Conservation (phyloP, 2,113 vertebrate species). For the Bambusicola thoracicus region DNA sequence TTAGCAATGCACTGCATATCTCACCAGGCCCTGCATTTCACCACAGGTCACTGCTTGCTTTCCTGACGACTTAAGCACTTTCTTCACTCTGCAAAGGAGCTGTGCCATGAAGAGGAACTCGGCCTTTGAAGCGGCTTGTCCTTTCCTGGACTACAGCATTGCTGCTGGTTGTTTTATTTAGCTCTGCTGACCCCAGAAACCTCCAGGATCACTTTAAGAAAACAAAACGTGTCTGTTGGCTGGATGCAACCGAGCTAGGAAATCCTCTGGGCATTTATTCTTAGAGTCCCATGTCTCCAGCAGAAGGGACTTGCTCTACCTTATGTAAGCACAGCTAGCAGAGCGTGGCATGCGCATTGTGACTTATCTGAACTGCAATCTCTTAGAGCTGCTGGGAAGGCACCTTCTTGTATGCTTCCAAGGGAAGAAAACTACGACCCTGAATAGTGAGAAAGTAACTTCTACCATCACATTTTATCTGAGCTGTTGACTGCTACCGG, state of each 20-base stretch:
- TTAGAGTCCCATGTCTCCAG: background rate
- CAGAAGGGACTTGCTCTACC: background rate
- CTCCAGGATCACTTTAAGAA: conserved; percentile 15
- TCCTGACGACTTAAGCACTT: conserved; percentile 35
- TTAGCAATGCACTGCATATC: background rate
- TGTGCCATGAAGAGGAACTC: rapidly evolving
- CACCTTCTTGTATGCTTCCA: conserved; percentile 19
- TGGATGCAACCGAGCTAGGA: background rate
- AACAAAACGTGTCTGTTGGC: background rate
- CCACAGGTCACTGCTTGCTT: conserved; percentile 36
- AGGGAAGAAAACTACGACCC: background rate
- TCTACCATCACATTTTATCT: background rate
- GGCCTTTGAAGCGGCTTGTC: conserved; percentile 2
- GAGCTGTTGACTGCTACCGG: background rate
- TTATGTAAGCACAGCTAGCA: background rate
- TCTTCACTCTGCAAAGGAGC: background rate
- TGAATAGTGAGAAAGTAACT: background rate
- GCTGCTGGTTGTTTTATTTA: conserved; percentile 48
- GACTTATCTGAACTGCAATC: background rate
- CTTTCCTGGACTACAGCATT: conserved; percentile 1
- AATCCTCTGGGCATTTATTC: background rate
- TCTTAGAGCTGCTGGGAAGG: background rate
- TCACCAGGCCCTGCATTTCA: conserved; percentile 1
- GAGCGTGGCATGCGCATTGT: background rate
- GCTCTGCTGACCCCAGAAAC: conserved; percentile 22